phyloP scores from a whole-genome alignment of 1,140 invertebrate genomes.

The Plodia interpunctella region DNA sequence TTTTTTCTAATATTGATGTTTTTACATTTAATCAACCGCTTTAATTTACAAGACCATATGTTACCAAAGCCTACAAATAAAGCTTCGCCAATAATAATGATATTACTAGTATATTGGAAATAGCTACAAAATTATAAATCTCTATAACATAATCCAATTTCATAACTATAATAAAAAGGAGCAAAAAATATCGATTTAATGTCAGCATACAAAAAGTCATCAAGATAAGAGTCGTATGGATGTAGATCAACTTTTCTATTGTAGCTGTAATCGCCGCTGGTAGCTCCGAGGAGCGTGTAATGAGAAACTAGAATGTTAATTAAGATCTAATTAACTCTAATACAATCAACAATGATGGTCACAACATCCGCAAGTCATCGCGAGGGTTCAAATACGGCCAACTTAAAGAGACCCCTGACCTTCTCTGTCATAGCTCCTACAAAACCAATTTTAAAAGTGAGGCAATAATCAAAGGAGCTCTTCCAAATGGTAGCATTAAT shows the following conservation, averaged over 20 bases:
- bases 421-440: constrained; percentile 24
- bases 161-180: constrained; percentile 47
- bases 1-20: not conserved
- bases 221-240: constrained; percentile 51
- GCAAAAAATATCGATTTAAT: constrained; percentile 43
- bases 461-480: constrained; percentile 30
- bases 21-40: too few species aligned
- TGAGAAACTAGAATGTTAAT: constrained; percentile 75
- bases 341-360: constrained; percentile 73
- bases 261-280: constrained; percentile 44
- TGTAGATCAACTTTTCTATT: constrained; percentile 64
- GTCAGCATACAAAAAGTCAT: constrained; percentile 48
- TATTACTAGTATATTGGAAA: too few species aligned
- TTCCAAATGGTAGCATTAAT: constrained; percentile 54
- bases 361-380: constrained; percentile 70
- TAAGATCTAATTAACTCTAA: constrained; percentile 75
- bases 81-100: too few species aligned
- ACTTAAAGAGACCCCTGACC: constrained; percentile 46
- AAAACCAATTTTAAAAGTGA: constrained; percentile 23
- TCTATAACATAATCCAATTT: constrained; percentile 39
- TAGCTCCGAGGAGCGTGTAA: constrained; percentile 71
- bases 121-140: not conserved
- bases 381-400: constrained; percentile 45
- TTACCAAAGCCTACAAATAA: too few species aligned
- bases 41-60: too few species aligned